Evolutionary conservation across 2,888 invertebrate species (phyloP), one percentile per base, ranked within the genome.

Genomic region (Hyalella azteca): DNA sequence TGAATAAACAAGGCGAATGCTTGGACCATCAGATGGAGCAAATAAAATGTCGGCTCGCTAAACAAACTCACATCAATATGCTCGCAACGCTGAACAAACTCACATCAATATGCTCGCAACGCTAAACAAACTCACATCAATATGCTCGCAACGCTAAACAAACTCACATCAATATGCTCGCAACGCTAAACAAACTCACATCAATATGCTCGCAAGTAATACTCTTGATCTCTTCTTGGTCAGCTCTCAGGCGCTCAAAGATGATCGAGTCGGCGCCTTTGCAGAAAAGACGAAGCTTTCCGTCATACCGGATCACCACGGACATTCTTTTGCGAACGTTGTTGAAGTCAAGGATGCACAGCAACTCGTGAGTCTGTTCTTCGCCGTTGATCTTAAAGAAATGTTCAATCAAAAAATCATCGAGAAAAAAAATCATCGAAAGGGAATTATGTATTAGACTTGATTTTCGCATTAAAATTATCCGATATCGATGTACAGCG

Each of bases 301-400:
- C 93, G 88, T 94, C 93, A 88, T 91, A 92, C 87, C 94, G 91
- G 87, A 96, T 90, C 88, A 96, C 94, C 87, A 98, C 98, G 85
- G 98, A 98, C 99, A 99, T 99, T 88, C 99, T 91, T 90, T 99
- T 99, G 86, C 99, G 91, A 86, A 97, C 95, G 90, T 99, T 99
- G 91, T 99, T 98, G 90, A 99, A 99, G 90, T 99, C 99, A 87
- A 99, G 92, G 89, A 99, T 99, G 89, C 96, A 96, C 86, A 99
- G 91, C 86, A 99, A 91, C 89, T 99, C 97, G 90, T 98, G 97
- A 0, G 88, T 88, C 87, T 90, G 89, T 80, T 87, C 88, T 80
- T 88, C 86, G 0, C 90, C 91, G 85, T 89, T 87, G 86, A 96
- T 94, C 91, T 93, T 90, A n/a, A n/a, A n/a, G n/a, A n/a, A n/a